These are phyloP conservation scores for Pocillopora verrucosa DNA, from an alignment of 64 coral and sea anemone species.

Conservation along the genomic window DNA sequence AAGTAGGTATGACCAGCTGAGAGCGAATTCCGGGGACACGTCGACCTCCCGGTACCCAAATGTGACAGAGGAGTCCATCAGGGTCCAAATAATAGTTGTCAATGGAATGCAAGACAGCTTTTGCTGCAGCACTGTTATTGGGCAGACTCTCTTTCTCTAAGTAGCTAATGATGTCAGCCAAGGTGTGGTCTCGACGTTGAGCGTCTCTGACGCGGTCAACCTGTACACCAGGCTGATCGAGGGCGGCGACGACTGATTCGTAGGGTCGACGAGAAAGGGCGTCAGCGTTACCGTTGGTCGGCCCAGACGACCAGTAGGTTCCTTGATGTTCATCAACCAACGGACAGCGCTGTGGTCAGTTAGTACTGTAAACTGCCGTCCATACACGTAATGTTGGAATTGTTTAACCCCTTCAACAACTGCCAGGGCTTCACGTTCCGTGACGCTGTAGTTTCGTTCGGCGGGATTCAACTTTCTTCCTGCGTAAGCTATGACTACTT, in stretches of 20 bases:
- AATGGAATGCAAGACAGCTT: too few species aligned
- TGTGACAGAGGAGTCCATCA: too few species aligned
- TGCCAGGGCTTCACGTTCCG: constrained; percentile 10
- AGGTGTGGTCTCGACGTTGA: not conserved
- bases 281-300: constrained; percentile 25
- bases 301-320: constrained; percentile 33
- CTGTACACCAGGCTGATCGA: not conserved
- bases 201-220: not conserved
- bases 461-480: constrained; percentile 22
- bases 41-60: not conserved
- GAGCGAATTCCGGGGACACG: too few species aligned
- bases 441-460: constrained; percentile 26
- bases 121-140: not conserved
- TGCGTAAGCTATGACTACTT: constrained; percentile 39
- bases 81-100: too few species aligned
- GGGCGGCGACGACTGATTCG: not conserved
- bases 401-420: constrained; percentile 8
- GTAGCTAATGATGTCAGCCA: constrained; percentile 3
- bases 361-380: constrained; percentile 35
- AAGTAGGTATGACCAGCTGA: too few species aligned
- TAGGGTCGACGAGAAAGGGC: constrained; percentile 5
- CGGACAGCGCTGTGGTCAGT: constrained; percentile 53
- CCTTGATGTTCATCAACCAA: constrained; percentile 50
- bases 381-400: constrained; percentile 40
- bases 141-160: not conserved